Conservation (phyloP, 2,113 vertebrate genomes). For the Pimephales promelas region DNA sequence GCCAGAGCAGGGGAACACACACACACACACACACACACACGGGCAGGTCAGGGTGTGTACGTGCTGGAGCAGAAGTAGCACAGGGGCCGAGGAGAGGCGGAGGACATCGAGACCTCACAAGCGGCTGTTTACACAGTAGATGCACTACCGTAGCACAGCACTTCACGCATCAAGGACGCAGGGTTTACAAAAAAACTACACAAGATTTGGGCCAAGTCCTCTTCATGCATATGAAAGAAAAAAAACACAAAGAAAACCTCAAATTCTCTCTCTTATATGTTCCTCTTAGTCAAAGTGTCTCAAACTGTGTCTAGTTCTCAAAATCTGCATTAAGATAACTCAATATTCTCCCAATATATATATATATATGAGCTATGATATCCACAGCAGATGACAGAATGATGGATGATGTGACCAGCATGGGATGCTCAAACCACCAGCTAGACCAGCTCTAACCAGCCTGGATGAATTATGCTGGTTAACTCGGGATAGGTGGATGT, state of each 20-base stretch:
- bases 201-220: background rate
- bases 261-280: background rate
- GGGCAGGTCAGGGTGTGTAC: constrained; percentile 60
- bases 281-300: background rate
- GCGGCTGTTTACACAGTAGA: constrained; percentile 51
- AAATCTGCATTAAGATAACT: background rate
- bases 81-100: constrained; percentile 25
- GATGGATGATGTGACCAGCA: too few relatives aligned
- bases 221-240: background rate
- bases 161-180: constrained; percentile 50
- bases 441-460: too few relatives aligned
- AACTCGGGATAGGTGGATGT: background rate
- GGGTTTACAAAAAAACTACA: constrained; percentile 5
- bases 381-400: too few relatives aligned
- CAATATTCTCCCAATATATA: too few relatives aligned
- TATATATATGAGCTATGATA: background rate
- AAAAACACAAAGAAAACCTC: background rate
- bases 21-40: constrained; percentile 47
- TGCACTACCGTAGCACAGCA: constrained; percentile 45
- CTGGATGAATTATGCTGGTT: too few relatives aligned
- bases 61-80: constrained; percentile 64
- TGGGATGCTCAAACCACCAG: too few relatives aligned
- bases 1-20: constrained; percentile 45
- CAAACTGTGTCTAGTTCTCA: background rate
- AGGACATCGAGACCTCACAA: constrained; percentile 32